A percentile compares a stretch with the other conserved stretches of the same genome.
phyloP scores from a whole-genome alignment of 2,797 vertebrate species.

The Eleutherodactylus coqui region DNA sequence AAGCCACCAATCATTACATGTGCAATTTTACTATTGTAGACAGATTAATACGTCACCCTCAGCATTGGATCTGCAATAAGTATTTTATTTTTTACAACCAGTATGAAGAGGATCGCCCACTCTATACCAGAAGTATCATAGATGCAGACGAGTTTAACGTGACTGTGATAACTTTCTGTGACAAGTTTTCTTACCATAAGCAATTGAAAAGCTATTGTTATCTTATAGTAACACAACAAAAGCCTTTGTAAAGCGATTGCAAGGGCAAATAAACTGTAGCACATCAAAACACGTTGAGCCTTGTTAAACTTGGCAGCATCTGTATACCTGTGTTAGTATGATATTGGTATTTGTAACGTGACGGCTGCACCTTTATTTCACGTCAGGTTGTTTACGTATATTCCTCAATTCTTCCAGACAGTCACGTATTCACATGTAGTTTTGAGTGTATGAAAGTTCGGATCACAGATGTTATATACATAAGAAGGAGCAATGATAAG shows the following conservation, averaged over 20 bases:
- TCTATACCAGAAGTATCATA: no score
- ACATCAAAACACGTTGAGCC: no score
- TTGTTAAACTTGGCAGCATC: no score
- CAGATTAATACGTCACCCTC: background rate
- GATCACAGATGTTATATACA: background rate
- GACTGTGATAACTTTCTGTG: no score
- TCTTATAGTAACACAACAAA: no score
- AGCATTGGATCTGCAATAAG: background rate
- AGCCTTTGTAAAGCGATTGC: no score
- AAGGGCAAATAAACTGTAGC: no score
- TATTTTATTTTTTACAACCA: background rate
- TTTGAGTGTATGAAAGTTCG: background rate
- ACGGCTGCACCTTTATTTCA: background rate
- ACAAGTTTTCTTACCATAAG: no score
- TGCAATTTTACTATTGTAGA: no score
- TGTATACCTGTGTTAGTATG: background rate
- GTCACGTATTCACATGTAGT: background rate
- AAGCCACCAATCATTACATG: no score
- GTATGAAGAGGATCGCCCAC: background rate
- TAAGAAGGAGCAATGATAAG: background rate
- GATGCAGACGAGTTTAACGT: no score
- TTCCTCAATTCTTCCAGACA: background rate
- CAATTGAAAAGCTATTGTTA: no score
- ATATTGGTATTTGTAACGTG: background rate
- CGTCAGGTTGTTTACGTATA: background rate